Evolutionary conservation across 2,797 vertebrate species (phyloP), one percentile per base, ranked within the genome.

Genomic region (Pyrocephalus nanus): DNA sequence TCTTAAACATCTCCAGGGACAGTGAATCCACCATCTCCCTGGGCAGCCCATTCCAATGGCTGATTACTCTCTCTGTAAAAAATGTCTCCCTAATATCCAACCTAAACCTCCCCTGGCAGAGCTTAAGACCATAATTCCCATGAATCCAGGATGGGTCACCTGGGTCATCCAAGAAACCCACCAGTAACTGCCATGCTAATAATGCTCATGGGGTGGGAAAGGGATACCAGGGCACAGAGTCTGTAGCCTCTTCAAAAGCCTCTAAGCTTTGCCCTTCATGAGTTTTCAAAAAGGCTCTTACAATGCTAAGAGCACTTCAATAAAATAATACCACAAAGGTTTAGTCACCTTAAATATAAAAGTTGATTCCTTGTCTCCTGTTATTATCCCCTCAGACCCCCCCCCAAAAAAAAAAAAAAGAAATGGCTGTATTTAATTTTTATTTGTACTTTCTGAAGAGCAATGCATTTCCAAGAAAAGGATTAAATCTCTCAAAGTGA

Each of bases 401-500:
- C 20, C 12, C 2, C 1, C 2, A 18, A 30, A 2, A 17, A 36
- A 45, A 77, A 3, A 18, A 30, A 2, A 17, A 36, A 45, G 80
- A 69, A 86, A 58, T 34, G 74, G 55, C 60, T 82, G 19, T 88
- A 92, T 95, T 96, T 96, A 73, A 86, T 86, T 96, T 97, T 97
- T 90, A 95, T 93, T 96, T 96, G 76, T 60, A 73, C 82, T 96
- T 97, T 82, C 72, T 75, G 69, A 96, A 77, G 62, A 94, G 53
- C 48, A 91, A 89, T 94, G 66, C 15, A 48, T 89, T 95, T 96
- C 88, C 67, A 94, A 92, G 66, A 83, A 95, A 90, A 89, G 58
- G 75, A 94, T 78, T 94, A 92, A 88, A 96, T 88, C 92, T 96
- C 85, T 90, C 93, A 73, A 96, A 95, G 83, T 87, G 57, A 92